Percentiles rank a stretch among this genome's conserved stretches.
These are phyloP conservation scores for Benitochromis conjunctus DNA, from an alignment of 2,113 vertebrate genomes.

Conservation along the genomic window DNA sequence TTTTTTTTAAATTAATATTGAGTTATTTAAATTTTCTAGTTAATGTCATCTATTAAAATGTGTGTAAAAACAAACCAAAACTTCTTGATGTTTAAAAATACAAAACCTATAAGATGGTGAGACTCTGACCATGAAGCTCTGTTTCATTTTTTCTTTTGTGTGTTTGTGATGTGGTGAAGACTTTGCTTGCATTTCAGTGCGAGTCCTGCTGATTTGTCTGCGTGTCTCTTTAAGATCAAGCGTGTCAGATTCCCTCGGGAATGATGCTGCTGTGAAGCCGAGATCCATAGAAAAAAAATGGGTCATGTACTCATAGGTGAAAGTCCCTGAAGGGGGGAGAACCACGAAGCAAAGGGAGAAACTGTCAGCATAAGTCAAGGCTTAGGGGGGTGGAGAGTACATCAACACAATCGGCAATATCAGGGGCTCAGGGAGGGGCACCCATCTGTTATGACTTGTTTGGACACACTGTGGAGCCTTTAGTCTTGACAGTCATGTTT, in stretches of 20 bases:
- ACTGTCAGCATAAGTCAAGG: not conserved
- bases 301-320: constrained; percentile 55
- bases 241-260: constrained; percentile 9
- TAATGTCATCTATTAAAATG: not conserved
- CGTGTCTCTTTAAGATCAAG: constrained; percentile 56
- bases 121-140: not conserved
- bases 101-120: not conserved
- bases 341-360: not conserved
- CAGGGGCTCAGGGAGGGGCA: not conserved
- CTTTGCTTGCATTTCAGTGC: not conserved
- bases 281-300: constrained; percentile 57
- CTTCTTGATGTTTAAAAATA: not conserved
- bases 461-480: too few relatives aligned
- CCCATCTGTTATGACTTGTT: too few relatives aligned
- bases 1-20: not conserved
- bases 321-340: constrained; percentile 29
- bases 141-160: not conserved
- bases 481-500: too few relatives aligned
- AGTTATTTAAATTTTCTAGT: not conserved
- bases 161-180: not conserved
- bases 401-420: not conserved
- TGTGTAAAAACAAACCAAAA: not conserved
- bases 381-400: not conserved
- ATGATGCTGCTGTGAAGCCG: constrained; percentile 20
- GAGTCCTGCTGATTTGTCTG: not conserved